Evolutionary conservation across 92 coral and sea anemone species (phyloP).

Genomic region (Umimayanthus chanpuru): DNA sequence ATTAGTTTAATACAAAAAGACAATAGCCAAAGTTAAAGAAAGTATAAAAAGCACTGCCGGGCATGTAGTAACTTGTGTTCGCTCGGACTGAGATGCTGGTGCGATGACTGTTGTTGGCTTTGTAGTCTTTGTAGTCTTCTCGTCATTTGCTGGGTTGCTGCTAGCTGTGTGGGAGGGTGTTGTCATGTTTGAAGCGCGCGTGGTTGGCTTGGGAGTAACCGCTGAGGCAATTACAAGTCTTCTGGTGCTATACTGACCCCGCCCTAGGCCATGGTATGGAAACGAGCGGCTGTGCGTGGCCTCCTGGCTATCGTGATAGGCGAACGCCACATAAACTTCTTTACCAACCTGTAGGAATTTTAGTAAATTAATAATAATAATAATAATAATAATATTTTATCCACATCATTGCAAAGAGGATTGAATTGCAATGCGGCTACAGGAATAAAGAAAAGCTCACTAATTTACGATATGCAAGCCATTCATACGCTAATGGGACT

Average conservation of each 20-base stretch:
- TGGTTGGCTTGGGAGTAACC: not conserved
- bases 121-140: not conserved
- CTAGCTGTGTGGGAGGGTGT: not conserved
- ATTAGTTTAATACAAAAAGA: not conserved
- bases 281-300: not conserved
- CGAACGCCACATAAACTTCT: constrained; percentile 11
- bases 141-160: not conserved
- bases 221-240: not conserved
- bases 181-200: not conserved
- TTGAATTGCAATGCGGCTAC: too few relatives aligned
- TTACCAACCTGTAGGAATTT: constrained; percentile 5
- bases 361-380: too few relatives aligned
- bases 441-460: too few relatives aligned
- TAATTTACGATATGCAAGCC: too few relatives aligned
- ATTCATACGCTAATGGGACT: too few relatives aligned
- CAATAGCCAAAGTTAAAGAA: not conserved
- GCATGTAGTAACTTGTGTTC: not conserved
- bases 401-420: too few relatives aligned
- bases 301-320: not conserved
- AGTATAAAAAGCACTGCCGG: not conserved
- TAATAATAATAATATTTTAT: too few relatives aligned
- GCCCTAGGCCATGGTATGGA: not conserved
- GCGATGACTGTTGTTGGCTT: not conserved
- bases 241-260: not conserved
- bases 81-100: not conserved